phyloP scores from a whole-genome alignment of 2,113 vertebrate genomes.

The Phocoena sinus region DNA sequence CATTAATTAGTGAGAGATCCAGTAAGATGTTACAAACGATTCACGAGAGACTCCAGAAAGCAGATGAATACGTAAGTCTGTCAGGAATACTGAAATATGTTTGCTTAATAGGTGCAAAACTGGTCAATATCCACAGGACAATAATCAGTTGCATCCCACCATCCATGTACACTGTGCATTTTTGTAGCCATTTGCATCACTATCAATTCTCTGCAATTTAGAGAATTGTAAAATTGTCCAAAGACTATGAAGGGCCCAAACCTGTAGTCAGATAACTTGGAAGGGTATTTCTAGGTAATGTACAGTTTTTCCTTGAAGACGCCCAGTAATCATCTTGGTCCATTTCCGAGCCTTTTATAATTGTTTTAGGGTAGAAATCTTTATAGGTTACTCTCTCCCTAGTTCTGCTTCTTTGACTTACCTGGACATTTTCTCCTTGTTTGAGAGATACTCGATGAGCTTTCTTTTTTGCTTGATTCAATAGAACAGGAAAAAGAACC shows the following conservation, averaged over 20 bases:
- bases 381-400: neutral
- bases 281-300: neutral
- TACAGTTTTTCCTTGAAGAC: neutral
- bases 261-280: neutral
- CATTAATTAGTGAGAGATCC: neutral
- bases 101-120: neutral
- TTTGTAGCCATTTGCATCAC: neutral
- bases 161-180: neutral
- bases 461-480: slow-evolving; percentile 1
- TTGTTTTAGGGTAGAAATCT: neutral
- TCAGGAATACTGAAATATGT: neutral
- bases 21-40: neutral
- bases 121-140: neutral
- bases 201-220: neutral
- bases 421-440: neutral
- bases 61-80: neutral
- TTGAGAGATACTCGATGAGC: neutral
- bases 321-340: neutral
- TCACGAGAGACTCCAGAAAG: neutral
- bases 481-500: neutral
- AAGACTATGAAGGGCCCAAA: neutral
- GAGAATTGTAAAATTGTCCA: neutral
- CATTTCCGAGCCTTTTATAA: neutral
- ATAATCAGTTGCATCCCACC: neutral
- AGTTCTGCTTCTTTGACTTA: neutral